Evolutionary conservation across 2,797 vertebrate genomes (phyloP).

Genomic region (Amniataba percoides): DNA sequence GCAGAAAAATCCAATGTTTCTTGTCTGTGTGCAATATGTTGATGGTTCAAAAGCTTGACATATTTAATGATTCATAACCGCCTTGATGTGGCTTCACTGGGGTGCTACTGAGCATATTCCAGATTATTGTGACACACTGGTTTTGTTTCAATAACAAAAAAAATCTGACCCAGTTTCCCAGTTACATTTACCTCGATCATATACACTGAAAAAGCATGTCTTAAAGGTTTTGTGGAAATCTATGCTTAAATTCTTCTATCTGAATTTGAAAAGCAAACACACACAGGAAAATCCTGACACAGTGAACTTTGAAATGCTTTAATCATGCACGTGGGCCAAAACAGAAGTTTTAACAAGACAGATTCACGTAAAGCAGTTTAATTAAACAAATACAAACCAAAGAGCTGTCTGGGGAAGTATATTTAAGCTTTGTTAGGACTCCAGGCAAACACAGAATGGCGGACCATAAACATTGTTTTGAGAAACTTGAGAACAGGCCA

Average conservation of each 20-base stretch:
- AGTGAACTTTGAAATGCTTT: slow-evolving; percentile 14
- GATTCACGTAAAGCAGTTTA: slow-evolving; percentile 31
- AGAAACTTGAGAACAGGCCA: slow-evolving; percentile 62
- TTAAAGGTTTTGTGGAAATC: slow-evolving; percentile 1
- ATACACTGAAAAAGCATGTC: neutral
- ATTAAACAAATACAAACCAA: slow-evolving; percentile 46
- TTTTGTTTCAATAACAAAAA: slow-evolving; percentile 9
- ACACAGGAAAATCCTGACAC: neutral
- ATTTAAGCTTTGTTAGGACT: slow-evolving; percentile 53
- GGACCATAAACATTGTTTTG: slow-evolving; percentile 58
- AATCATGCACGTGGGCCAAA: slow-evolving; percentile 18
- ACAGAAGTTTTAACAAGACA: slow-evolving; percentile 44
- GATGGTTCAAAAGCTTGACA: slow-evolving; percentile 10
- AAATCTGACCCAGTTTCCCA: neutral
- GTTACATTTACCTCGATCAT: neutral
- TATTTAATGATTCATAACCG: neutral
- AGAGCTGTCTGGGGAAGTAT: slow-evolving; percentile 19
- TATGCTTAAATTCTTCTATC: neutral
- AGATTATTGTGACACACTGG: neutral
- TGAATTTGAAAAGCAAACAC: slow-evolving; percentile 8
- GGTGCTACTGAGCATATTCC: slow-evolving; percentile 7
- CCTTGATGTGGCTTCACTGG: slow-evolving; percentile 1
- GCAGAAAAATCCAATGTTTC: slow-evolving; percentile 4
- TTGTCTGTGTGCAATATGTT: slow-evolving; percentile 18
- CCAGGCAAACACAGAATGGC: slow-evolving; percentile 54